Percentiles rank a stretch among this genome's conserved stretches.
These are phyloP conservation scores for Syngnathus rostellatus DNA, from an alignment of 2,797 vertebrate species.

Conservation along the genomic window DNA sequence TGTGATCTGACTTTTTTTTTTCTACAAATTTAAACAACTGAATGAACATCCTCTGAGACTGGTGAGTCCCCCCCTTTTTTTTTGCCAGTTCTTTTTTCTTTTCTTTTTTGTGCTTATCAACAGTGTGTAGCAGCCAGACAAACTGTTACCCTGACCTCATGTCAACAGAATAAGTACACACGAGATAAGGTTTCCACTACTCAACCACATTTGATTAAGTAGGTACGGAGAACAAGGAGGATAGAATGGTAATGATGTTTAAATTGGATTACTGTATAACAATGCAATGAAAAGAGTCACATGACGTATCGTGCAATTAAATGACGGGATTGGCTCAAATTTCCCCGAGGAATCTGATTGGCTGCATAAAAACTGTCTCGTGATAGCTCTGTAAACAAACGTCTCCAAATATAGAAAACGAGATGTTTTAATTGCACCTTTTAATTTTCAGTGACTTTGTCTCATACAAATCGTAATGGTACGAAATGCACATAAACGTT, in stretches of 20 bases:
- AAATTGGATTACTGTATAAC: neutral
- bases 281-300: neutral
- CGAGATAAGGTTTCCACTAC: constrained; percentile 23
- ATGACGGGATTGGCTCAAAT: neutral
- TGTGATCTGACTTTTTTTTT: too few relatives aligned
- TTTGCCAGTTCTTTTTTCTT: too few relatives aligned
- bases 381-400: constrained; percentile 27
- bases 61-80: too few relatives aligned
- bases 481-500: neutral
- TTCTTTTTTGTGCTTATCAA: neutral
- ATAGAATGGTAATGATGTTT: neutral
- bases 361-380: constrained; percentile 4
- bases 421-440: neutral
- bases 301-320: neutral
- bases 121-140: neutral
- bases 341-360: neutral
- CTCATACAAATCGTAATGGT: neutral
- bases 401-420: neutral
- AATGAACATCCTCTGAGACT: too few relatives aligned
- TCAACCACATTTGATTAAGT: constrained; percentile 9
- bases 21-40: too few relatives aligned
- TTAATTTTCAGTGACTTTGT: too few relatives aligned
- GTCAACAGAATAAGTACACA: constrained; percentile 4
- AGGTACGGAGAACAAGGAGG: neutral
- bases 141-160: neutral